phyloP scores from a whole-genome alignment of 2,797 vertebrate species.

The Gymnoscopelus braueri region DNA sequence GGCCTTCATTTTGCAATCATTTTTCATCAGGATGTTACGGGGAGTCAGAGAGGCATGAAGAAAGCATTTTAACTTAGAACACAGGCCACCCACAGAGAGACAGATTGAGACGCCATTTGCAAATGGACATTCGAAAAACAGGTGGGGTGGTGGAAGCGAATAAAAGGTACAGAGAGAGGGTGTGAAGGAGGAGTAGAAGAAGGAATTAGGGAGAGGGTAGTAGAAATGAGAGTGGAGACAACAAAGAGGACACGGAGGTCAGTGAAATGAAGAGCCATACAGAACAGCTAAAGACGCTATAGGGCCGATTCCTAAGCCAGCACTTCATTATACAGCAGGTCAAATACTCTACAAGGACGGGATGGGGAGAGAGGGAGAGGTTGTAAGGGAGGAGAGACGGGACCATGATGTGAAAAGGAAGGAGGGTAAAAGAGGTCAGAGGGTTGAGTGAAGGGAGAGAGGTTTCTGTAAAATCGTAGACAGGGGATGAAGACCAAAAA shows the following conservation, averaged over 20 bases:
- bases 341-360: slow-evolving; percentile 68
- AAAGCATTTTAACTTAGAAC: no score
- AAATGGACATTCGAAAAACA: no score
- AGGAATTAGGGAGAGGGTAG: slow-evolving; percentile 1
- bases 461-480: slow-evolving; percentile 19
- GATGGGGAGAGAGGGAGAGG: slow-evolving; percentile 51
- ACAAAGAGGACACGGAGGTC: slow-evolving; percentile 48
- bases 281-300: slow-evolving; percentile 36
- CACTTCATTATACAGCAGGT: slow-evolving; percentile 61
- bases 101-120: no score
- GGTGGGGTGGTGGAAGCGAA: neutral
- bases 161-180: slow-evolving; percentile 4
- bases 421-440: slow-evolving; percentile 37
- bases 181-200: slow-evolving; percentile 5
- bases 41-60: neutral
- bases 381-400: slow-evolving; percentile 30
- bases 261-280: slow-evolving; percentile 63
- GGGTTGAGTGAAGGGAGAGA: slow-evolving; percentile 29
- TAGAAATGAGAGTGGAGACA: slow-evolving; percentile 14
- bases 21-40: neutral
- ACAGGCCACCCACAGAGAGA: neutral
- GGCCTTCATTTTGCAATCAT: neutral
- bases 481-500: no score
- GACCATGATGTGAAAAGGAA: neutral
- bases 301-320: slow-evolving; percentile 50